Base-by-base conservation (phyloP, 2,888 invertebrate species). In the Chouioia cunea region DNA sequence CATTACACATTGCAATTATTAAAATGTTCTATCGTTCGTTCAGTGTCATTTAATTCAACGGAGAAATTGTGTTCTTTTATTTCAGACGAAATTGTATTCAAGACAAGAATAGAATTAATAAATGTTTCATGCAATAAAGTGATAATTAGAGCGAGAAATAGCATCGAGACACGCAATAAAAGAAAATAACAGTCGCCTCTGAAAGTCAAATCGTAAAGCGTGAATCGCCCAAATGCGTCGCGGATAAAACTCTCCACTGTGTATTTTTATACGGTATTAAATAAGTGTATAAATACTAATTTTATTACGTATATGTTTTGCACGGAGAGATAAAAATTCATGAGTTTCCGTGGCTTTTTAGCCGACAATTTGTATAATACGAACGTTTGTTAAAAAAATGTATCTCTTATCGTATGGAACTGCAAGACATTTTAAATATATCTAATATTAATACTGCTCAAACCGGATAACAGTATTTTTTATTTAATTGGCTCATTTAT, bases 141-240 rank as follows among this genome's bases (percentile, higher is more conserved):
- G 23, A 18, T 52, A 54, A 60, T 54, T 16, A 65, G 56, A 65
- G 59, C 62, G 44, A n/a, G 27, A 60, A 60, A 60, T 59, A 59
- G 47, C 15, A 14, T 16, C 2, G 23, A 14, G 23, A 60, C 48
- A 23, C 14, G 22, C 52, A 56, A 62, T 52, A n/a, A 20, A 62
- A 48, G 46, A 50, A 56, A 62, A 63, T 57, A 44, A 67, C 48
- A 50, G 50, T 57, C n/a, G 36, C 18, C 46, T 52, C 23, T 14
- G 36, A 20, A 22, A 20, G 22, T 27, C 27, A 27, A 27, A 6
- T 27, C 4, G 27, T 6, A 6, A 6, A 27, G 27, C 27, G 27
- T 27, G 27, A 27, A 27, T 3, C 27, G 27, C 27, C 27, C 27
- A 27, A 27, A 27, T 27, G 27, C 27, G 27, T 6, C 27, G 27